Conservation (phyloP, 2,113 vertebrate genomes). For the Semnopithecus entellus region DNA sequence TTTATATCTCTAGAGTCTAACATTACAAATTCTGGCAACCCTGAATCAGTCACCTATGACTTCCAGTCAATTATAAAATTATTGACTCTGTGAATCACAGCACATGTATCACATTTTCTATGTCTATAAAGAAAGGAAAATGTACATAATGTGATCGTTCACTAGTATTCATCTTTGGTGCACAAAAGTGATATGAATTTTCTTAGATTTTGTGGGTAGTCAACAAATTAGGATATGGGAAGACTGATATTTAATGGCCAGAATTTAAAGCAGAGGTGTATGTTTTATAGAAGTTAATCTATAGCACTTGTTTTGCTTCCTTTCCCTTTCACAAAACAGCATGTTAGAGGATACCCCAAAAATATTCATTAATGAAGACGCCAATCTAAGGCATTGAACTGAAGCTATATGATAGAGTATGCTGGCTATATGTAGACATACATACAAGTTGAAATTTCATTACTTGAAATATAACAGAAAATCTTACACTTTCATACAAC, state of each 20-base stretch:
- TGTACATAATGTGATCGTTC: neutral
- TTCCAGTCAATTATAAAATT: conserved; percentile 43
- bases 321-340: neutral
- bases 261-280: neutral
- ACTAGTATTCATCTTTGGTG: neutral
- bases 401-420: neutral
- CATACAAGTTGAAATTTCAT: neutral
- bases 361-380: neutral
- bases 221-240: neutral
- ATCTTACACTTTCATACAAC: neutral
- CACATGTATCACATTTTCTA: neutral
- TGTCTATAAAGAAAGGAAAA: neutral
- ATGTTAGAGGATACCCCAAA: neutral
- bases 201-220: neutral
- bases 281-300: neutral
- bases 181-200: neutral
- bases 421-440: neutral
- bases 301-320: neutral
- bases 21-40: conserved; percentile 25
- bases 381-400: neutral
- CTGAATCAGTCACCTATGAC: conserved; percentile 27
- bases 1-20: neutral
- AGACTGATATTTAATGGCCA: neutral
- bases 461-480: neutral
- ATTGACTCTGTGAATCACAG: conserved; percentile 18